phyloP scores from a whole-genome alignment of 2,888 invertebrate species.

The Clistopyga incitator region DNA sequence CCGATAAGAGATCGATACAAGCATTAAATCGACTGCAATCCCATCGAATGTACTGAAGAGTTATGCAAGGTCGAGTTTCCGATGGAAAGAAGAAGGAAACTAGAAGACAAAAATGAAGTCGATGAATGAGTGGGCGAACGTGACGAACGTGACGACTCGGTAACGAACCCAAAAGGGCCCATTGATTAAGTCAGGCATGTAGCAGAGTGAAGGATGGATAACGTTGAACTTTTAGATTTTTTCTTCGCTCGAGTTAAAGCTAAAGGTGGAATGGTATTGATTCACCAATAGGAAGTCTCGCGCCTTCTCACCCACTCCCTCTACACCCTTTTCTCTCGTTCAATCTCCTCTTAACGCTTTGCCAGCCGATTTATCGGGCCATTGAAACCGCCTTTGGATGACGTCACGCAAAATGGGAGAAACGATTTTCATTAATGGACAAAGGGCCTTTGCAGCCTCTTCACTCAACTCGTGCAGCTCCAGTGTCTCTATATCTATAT shows the following conservation, averaged over 20 bases:
- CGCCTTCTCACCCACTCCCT: background rate
- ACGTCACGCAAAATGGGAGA: slow-evolving; percentile 38
- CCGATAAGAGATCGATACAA: too few species aligned
- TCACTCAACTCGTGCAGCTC: slow-evolving; percentile 12
- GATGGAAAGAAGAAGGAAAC: background rate
- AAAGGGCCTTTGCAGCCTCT: slow-evolving; percentile 36
- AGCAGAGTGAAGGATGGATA: background rate
- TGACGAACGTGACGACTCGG: background rate
- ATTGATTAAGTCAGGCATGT: slow-evolving; percentile 4
- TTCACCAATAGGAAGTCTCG: slow-evolving; percentile 4
- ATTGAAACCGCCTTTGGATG: slow-evolving; percentile 32
- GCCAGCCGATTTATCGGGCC: slow-evolving; percentile 28
- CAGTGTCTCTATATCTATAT: slow-evolving; percentile 1
- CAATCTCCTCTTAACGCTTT: slow-evolving; percentile 30
- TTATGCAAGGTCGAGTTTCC: background rate
- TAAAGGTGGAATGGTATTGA: slow-evolving; percentile 3
- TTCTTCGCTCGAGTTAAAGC: background rate
- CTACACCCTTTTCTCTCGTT: slow-evolving; percentile 5
- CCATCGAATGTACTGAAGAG: background rate
- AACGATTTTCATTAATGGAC: slow-evolving; percentile 48
- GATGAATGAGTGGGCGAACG: background rate
- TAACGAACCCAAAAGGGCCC: slow-evolving; percentile 1
- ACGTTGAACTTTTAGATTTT: slow-evolving; percentile 2
- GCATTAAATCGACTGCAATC: background rate
- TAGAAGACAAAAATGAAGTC: background rate